These are phyloP conservation scores for Smutsia temminckii DNA, from an alignment of 2,797 vertebrate species.

Conservation along the genomic window DNA sequence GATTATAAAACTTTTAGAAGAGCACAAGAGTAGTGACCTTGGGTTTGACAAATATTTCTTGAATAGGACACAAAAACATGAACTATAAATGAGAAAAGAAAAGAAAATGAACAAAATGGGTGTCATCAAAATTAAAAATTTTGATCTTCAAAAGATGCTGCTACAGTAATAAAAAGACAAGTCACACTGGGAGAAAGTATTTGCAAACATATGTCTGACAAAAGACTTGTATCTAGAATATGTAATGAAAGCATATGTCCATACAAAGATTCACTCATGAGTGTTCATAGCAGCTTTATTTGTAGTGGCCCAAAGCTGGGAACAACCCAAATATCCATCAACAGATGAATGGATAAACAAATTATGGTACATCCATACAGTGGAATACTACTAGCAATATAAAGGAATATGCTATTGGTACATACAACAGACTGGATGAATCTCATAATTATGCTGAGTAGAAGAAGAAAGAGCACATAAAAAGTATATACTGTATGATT, in stretches of 20 bases:
- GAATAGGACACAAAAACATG: not conserved
- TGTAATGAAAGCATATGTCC: not conserved
- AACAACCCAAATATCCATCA: not conserved
- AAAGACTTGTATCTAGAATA: not conserved
- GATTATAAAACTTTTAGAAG: not conserved
- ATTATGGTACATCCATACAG: not conserved
- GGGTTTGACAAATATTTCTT: constrained; percentile 15
- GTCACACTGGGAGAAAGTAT: not conserved
- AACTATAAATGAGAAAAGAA: not conserved
- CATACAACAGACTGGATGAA: not conserved
- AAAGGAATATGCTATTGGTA: not conserved
- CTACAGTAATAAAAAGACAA: not conserved
- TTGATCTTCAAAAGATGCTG: not conserved
- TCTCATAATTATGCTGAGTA: not conserved
- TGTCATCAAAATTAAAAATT: constrained; percentile 4
- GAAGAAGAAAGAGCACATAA: not conserved
- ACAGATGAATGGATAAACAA: not conserved
- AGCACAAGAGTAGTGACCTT: constrained; percentile 1
- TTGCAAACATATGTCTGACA: not conserved
- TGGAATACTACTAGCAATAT: not conserved
- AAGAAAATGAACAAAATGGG: not conserved
- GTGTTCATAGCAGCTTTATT: not conserved
- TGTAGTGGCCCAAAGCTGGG: not conserved
- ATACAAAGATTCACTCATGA: not conserved
- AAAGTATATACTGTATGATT: not conserved